Conservation (phyloP, 2,113 vertebrate genomes). For the Tylochromis polylepis region DNA sequence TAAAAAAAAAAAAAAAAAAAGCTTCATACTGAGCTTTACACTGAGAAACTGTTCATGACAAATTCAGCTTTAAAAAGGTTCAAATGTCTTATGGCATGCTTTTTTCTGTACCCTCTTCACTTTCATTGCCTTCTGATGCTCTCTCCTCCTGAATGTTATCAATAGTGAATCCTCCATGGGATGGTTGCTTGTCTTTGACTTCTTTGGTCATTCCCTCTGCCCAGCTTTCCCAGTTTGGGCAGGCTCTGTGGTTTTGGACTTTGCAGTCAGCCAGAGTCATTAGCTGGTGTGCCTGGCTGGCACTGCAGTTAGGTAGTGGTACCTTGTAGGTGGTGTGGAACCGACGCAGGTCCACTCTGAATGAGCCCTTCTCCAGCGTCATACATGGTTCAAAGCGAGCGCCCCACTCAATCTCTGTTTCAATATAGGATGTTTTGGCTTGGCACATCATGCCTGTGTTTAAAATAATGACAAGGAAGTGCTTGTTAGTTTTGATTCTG, state of each 20-base stretch:
- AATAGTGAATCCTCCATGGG: conserved; percentile 1
- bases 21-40: too few relatives aligned
- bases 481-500: neutral
- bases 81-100: neutral
- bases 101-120: neutral
- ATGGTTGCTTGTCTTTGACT: neutral
- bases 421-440: conserved; percentile 4
- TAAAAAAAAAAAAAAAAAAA: neutral
- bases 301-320: conserved; percentile 43
- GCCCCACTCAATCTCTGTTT: conserved; percentile 25
- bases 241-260: neutral
- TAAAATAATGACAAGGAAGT: neutral
- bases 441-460: conserved; percentile 24
- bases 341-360: conserved; percentile 41
- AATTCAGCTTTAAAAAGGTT: neutral
- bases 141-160: conserved; percentile 37
- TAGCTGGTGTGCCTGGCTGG: conserved; percentile 11
- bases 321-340: conserved; percentile 54
- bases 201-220: neutral
- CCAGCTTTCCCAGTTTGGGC: neutral
- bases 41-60: neutral
- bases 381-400: conserved; percentile 49
- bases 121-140: conserved; percentile 14
- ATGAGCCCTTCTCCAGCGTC: conserved; percentile 32
- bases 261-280: neutral